Conservation (phyloP, 2,797 vertebrate genomes). For the Gobio occitaniae region DNA sequence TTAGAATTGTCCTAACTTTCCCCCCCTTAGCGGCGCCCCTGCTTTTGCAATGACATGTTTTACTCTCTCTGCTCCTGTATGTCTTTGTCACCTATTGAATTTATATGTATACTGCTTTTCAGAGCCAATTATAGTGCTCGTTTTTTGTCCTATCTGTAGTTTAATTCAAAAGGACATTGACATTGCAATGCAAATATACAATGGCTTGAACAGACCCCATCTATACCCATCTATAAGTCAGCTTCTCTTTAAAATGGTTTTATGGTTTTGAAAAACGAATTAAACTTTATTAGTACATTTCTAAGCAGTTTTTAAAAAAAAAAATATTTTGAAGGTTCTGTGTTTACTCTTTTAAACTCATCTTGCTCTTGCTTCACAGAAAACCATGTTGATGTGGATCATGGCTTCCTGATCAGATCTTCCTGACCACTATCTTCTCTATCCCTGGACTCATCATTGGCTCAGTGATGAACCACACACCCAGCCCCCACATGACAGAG, state of each 20-base stretch:
- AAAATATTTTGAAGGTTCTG: neutral
- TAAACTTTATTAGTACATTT: too few relatives aligned
- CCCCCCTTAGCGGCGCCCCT: too few relatives aligned
- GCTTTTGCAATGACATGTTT: conserved; percentile 36
- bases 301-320: too few relatives aligned
- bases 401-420: conserved; percentile 27
- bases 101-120: neutral
- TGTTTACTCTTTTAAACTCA: conserved; percentile 1
- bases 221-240: too few relatives aligned
- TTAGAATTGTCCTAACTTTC: too few relatives aligned
- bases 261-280: too few relatives aligned
- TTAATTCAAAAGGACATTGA: neutral
- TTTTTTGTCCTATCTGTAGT: neutral
- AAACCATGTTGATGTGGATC: conserved; percentile 42
- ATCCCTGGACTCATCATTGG: conserved; percentile 38
- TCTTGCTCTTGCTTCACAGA: conserved; percentile 36
- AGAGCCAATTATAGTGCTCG: neutral
- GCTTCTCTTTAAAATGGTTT: too few relatives aligned
- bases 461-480: conserved; percentile 88
- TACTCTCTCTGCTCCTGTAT: conserved; percentile 9
- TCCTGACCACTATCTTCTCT: conserved; percentile 29
- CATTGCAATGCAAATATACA: neutral
- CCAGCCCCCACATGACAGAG: conserved; percentile 86
- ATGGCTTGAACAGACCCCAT: neutral
- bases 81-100: conserved; percentile 30